Evolutionary conservation across 2,888 invertebrate species (phyloP), one percentile per base, ranked within the genome.

Genomic region (Mycogona germanica): DNA sequence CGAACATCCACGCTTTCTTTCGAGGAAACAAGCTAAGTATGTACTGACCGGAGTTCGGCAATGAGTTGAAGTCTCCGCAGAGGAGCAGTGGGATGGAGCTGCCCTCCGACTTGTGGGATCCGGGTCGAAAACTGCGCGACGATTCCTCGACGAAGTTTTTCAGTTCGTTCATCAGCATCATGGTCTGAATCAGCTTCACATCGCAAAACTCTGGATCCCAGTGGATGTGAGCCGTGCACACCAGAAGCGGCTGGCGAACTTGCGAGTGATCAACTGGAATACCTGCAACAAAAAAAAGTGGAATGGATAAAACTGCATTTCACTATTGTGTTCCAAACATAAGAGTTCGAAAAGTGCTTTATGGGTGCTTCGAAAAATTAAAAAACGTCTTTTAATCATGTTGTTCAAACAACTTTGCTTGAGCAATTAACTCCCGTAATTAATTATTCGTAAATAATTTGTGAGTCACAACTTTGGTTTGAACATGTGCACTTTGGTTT

Each of bases 181-280:
- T 95, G 32, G 95, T 93, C 73, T 98, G 98, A 61, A 99, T 95
- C 45, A 99, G 78, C 73, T 98, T 98, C 46, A 98, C 98, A 73
- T 98, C 98, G 70, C 96, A 95, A 73, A 85, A 97, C 74, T 98
- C 96, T 0, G 98, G 98, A 76, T 99, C 97, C 98, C 98, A 99
- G 72, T 98, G 97, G 64, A 98, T 92, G 73, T 98, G 98, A 32
- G 97, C 96, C 29, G 96, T 98, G 72, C 96, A 95, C 50, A 98
- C 93, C 57, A 97, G 75, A 58, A 98, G 77, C 21, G 89, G 88
- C 68, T 89, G 88, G 62, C 81, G 80, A 61, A 82, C 76, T 73
- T 80, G 82, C 58, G 78, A 79, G 61, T 81, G 78, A 67, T 91
- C 87, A 9, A 80, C 75, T 50, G 86, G 83, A 65, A 82, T 68